A percentile compares a stretch with the other conserved stretches of the same genome.
Evolutionary conservation across 2,797 vertebrate species (phyloP).

Genomic region (Etheostoma nigrum): DNA sequence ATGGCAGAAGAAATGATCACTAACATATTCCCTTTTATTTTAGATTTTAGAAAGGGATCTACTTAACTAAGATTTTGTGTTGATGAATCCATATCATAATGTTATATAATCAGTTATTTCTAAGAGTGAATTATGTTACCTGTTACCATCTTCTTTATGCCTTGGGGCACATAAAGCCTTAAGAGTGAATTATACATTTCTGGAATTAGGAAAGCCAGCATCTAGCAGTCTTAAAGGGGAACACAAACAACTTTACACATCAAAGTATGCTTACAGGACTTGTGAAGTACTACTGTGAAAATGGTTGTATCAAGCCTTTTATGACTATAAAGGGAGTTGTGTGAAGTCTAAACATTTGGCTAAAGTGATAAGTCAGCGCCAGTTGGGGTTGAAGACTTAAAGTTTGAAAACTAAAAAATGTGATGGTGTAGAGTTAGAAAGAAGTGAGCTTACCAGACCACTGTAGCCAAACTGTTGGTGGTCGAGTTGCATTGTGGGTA

Average conservation of each 20-base stretch:
- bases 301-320: not conserved
- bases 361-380: too few relatives aligned
- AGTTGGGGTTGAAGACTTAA: not conserved
- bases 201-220: not conserved
- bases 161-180: not conserved
- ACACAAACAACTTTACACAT: not conserved
- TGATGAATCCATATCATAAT: not conserved
- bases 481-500: not conserved
- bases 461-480: not conserved
- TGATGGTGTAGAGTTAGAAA: not conserved
- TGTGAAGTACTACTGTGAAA: not conserved
- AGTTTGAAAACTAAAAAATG: not conserved
- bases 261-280: not conserved
- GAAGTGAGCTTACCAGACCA: not conserved
- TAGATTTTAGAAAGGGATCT: not conserved
- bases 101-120: constrained; percentile 6
- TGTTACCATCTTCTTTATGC: too few relatives aligned
- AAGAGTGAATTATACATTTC: not conserved
- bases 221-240: not conserved
- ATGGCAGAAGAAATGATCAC: not conserved
- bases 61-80: not conserved
- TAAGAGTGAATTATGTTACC: not conserved
- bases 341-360: too few relatives aligned
- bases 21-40: constrained; percentile 9
- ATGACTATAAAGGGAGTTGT: not conserved